These are phyloP conservation scores for Tragelaphus buxtoni DNA, from an alignment of 2,113 vertebrate genomes.

Conservation along the genomic window DNA sequence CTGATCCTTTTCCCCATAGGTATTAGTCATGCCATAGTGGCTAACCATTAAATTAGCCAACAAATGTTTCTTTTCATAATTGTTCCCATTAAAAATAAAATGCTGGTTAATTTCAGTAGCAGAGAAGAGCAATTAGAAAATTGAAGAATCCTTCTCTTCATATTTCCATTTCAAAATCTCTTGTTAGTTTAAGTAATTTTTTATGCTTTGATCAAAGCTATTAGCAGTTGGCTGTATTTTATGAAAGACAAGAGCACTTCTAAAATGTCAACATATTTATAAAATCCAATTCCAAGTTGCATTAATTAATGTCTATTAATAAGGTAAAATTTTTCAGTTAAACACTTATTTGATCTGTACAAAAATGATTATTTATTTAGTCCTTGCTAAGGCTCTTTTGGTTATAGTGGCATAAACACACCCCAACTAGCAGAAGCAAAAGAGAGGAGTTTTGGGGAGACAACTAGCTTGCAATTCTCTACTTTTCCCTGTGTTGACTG, in stretches of 20 bases:
- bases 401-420: background rate
- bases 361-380: slow-evolving; percentile 30
- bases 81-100: slow-evolving; percentile 59
- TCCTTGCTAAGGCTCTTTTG: background rate
- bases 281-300: slow-evolving; percentile 21
- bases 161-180: slow-evolving; percentile 43
- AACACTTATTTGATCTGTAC: background rate
- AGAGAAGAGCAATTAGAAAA: slow-evolving; percentile 58
- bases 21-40: slow-evolving; percentile 47
- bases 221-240: slow-evolving; percentile 59
- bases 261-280: slow-evolving; percentile 54
- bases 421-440: background rate
- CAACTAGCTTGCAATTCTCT: background rate
- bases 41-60: slow-evolving; percentile 50
- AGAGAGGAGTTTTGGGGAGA: background rate
- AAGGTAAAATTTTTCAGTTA: slow-evolving; percentile 28
- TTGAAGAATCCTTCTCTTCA: slow-evolving; percentile 15
- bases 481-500: background rate
- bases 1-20: slow-evolving; percentile 33
- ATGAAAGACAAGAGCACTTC: slow-evolving; percentile 36
- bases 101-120: slow-evolving; percentile 51
- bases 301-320: slow-evolving; percentile 51
- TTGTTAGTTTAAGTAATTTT: slow-evolving; percentile 42
- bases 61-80: slow-evolving; percentile 63
- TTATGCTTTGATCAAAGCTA: slow-evolving; percentile 49